Evolutionary conservation across 2,888 invertebrate genomes (phyloP).

Genomic region (Cryptophagus acutangulus): DNA sequence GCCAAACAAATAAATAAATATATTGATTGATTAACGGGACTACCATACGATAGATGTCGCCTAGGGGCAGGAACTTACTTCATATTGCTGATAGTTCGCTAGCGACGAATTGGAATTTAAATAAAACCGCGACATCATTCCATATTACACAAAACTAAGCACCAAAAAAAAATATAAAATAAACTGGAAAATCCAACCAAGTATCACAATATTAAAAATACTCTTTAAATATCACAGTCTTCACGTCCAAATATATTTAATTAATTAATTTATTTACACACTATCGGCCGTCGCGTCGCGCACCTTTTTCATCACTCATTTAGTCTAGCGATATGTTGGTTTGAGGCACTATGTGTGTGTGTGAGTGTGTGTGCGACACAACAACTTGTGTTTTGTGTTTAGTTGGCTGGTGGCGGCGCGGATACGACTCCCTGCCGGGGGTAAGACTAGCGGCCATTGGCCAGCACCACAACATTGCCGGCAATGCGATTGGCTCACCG

Average conservation of each 20-base stretch:
- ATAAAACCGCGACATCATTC: conserved; percentile 48
- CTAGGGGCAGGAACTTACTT: conserved; percentile 46
- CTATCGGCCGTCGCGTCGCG: neutral
- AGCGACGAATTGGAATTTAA: conserved; percentile 46
- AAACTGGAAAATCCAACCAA: neutral
- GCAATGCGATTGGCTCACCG: conserved; percentile 46
- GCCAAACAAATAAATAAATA: no score
- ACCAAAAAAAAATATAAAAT: neutral
- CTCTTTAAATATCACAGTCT: no score
- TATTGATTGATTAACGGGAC: no score
- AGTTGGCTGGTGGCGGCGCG: conserved; percentile 41
- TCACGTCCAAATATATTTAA: no score
- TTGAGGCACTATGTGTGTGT: conserved; percentile 41
- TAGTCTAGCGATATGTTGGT: conserved; percentile 26
- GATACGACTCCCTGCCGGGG: no score
- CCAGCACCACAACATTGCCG: conserved; percentile 40
- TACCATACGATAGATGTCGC: no score
- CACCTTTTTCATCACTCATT: neutral
- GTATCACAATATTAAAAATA: no score
- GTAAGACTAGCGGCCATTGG: conserved; percentile 48
- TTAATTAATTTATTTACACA: no score
- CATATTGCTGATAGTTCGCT: conserved; percentile 47
- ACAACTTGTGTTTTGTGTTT: conserved; percentile 35
- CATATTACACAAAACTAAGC: no score
- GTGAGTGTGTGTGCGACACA: conserved; percentile 33